phyloP scores from a whole-genome alignment of 2,113 vertebrate species.

The Alosa alosa region DNA sequence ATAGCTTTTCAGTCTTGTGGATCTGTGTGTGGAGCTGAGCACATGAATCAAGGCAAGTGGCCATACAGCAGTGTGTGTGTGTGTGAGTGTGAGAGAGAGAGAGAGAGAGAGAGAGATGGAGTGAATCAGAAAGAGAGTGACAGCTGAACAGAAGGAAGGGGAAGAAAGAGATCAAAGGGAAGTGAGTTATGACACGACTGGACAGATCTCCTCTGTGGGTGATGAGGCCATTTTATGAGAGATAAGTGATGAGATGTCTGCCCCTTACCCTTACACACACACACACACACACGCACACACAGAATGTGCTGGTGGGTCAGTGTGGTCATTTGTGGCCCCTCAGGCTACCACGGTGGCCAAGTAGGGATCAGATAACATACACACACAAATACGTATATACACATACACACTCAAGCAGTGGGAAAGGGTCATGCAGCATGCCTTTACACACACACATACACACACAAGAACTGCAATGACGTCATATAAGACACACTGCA shows the following conservation, averaged over 20 bases:
- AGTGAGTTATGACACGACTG: not conserved
- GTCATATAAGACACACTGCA: not conserved
- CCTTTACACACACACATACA: not conserved
- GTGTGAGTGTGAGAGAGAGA: not conserved
- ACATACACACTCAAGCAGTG: not conserved
- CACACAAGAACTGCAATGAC: not conserved
- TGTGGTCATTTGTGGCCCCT: not conserved
- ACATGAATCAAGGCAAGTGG: not conserved
- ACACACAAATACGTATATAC: not conserved
- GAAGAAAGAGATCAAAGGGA: not conserved
- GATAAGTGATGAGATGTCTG: conserved; percentile 7
- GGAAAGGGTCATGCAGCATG: not conserved
- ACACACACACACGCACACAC: not conserved
- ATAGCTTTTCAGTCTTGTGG: not conserved
- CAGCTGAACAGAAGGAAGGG: not conserved
- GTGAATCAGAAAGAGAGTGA: not conserved
- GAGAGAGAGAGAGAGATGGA: not conserved
- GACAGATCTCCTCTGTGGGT: not conserved
- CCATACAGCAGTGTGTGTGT: not conserved
- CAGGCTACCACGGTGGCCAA: not conserved
- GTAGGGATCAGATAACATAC: not conserved
- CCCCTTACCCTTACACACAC: not conserved
- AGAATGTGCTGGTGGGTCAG: not conserved
- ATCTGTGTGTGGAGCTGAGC: not conserved
- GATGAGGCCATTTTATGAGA: not conserved